Conservation (phyloP, 2,113 vertebrate genomes). For the Lagopus leucura region DNA sequence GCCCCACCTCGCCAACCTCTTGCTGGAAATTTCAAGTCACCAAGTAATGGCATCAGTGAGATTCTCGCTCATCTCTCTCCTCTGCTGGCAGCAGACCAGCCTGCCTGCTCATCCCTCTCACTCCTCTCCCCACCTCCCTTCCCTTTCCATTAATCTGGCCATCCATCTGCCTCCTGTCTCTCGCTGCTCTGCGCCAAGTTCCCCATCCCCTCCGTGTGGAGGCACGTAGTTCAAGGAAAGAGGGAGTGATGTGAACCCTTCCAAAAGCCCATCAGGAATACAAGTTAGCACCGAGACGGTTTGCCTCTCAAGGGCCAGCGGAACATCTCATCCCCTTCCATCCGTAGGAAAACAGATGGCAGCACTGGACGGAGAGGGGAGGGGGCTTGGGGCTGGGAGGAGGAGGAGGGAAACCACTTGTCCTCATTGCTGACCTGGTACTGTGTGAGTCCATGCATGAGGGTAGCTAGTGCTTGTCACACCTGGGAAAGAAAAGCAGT, state of each 20-base stretch:
- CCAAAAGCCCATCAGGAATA: slow-evolving; percentile 57
- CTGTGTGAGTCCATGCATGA: not conserved
- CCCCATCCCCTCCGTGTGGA: not conserved
- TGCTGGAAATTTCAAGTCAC: slow-evolving; percentile 39
- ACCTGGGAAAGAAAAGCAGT: not conserved
- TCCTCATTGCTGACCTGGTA: not conserved
- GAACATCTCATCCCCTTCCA: slow-evolving; percentile 74
- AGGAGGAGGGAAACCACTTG: not conserved
- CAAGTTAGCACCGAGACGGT: slow-evolving; percentile 7
- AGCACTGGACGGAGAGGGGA: not conserved
- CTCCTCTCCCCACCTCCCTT: slow-evolving; percentile 6
- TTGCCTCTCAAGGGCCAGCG: slow-evolving; percentile 8
- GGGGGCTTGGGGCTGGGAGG: slow-evolving; percentile 8
- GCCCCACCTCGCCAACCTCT: not conserved
- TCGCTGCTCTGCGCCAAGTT: slow-evolving; percentile 52
- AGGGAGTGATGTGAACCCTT: slow-evolving; percentile 50
- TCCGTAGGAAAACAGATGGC: slow-evolving; percentile 79
- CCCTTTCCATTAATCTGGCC: slow-evolving; percentile 24
- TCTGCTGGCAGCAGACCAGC: not conserved
- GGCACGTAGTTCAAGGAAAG: slow-evolving; percentile 16
- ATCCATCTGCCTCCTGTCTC: slow-evolving; percentile 35
- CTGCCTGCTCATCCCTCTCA: not conserved
- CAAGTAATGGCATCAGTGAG: not conserved
- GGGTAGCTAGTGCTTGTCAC: not conserved
- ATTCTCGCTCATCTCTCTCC: not conserved